A percentile compares a stretch with the other conserved stretches of the same genome.
phyloP scores from a whole-genome alignment of 2,113 vertebrate genomes.

The Ammodramus savannarum region DNA sequence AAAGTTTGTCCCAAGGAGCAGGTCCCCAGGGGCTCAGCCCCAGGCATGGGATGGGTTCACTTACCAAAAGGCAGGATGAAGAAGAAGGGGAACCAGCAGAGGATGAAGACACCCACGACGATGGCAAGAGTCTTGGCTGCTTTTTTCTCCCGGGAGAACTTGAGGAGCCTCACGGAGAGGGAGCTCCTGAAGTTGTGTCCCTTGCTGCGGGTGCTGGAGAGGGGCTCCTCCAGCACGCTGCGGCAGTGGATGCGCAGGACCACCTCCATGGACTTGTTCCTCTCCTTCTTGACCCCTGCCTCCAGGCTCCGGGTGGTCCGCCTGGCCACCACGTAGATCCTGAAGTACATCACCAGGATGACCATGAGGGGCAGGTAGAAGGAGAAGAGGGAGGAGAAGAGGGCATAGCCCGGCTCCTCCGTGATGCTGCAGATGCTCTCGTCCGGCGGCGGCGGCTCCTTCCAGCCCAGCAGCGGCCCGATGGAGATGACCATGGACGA shows the following conservation, averaged over 20 bases:
- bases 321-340: constrained; percentile 94
- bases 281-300: constrained; percentile 92
- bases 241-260: constrained; percentile 94
- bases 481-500: constrained; percentile 93
- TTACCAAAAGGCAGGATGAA: constrained; percentile 93
- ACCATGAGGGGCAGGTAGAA: constrained; percentile 95
- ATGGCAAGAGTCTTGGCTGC: constrained; percentile 97
- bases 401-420: constrained; percentile 92
- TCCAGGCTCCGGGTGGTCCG: constrained; percentile 92
- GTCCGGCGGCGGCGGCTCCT: constrained; percentile 88
- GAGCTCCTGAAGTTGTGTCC: constrained; percentile 90
- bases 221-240: constrained; percentile 74
- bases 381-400: constrained; percentile 96
- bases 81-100: constrained; percentile 99
- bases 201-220: constrained; percentile 77
- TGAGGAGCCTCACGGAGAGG: constrained; percentile 91
- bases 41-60: constrained; percentile 41
- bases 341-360: constrained; percentile 95
- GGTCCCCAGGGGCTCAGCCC: neutral
- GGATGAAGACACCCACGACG: constrained; percentile 95
- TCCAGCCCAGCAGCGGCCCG: constrained; percentile 95
- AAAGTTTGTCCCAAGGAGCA: neutral
- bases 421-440: constrained; percentile 93
- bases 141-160: constrained; percentile 97
- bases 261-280: constrained; percentile 89